A percentile compares a stretch with the other conserved stretches of the same genome.
Conservation (phyloP, 2,888 invertebrate species). For the Caenorhabditis drosophilae region DNA sequence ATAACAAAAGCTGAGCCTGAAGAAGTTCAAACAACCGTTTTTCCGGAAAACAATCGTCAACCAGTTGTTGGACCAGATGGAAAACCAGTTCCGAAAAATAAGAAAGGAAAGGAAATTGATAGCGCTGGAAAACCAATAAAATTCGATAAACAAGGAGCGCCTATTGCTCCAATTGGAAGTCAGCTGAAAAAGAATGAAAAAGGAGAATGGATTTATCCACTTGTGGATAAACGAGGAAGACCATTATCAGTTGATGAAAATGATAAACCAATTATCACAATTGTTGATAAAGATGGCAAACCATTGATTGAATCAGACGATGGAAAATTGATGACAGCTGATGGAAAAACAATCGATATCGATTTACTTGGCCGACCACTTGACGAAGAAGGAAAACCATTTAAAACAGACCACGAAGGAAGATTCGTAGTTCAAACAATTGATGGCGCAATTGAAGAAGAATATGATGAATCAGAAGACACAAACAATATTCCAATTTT, state of each 20-base stretch:
- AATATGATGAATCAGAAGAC: conserved; percentile 26
- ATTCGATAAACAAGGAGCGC: conserved; percentile 48
- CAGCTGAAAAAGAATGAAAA: conserved; percentile 51
- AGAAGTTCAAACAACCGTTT: conserved; percentile 35
- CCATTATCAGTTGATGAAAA: conserved; percentile 40
- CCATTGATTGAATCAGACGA: conserved; percentile 25
- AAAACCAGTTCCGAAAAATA: conserved; percentile 43
- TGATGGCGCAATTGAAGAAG: conserved; percentile 16
- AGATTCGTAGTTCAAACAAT: conserved; percentile 26
- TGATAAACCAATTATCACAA: conserved; percentile 43
- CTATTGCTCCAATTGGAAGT: conserved; percentile 51
- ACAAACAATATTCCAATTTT: conserved; percentile 22
- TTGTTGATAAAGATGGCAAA: conserved; percentile 43
- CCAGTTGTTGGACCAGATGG: conserved; percentile 60
- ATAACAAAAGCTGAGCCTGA: conserved; percentile 44
- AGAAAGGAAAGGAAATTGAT: conserved; percentile 50
- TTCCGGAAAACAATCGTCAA: conserved; percentile 5
- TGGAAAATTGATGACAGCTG: conserved; percentile 26
- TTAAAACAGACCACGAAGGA: conserved; percentile 39
- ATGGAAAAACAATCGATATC: conserved; percentile 29
- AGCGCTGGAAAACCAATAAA: conserved; percentile 45
- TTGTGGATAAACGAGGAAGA: conserved; percentile 52
- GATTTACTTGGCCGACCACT: conserved; percentile 39
- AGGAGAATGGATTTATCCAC: conserved; percentile 58
- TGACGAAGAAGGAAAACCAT: conserved; percentile 44